Evolutionary conservation across 1,140 invertebrate genomes (phyloP), one percentile per base, ranked within the genome.

Genomic region (Aphelenchoides besseyi): DNA sequence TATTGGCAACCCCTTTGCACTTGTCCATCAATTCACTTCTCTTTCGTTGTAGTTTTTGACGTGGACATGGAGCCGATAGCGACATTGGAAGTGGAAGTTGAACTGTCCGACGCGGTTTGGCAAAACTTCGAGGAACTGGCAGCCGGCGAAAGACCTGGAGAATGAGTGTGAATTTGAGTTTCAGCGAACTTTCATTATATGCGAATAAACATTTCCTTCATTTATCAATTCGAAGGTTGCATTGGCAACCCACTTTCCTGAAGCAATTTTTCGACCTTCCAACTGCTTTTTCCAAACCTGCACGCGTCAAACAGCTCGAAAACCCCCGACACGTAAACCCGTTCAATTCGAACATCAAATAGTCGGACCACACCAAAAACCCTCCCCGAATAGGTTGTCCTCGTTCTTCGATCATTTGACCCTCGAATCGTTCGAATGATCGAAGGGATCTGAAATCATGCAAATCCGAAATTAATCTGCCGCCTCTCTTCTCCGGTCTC

Each of bases 31-130:
- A 30, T 16, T 16, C 32, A 52, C 32, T n/a, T 32, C 33, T 5
- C 28, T n/a, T 55, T 36, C 30, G 28, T 72, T 72, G 33, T 18
- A 74, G 71, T 73, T 33, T 48, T 61, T 33, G 70, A 73, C 71
- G 70, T 63, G 12, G 71, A 73, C 23, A 62, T 37, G n/a, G 36
- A 63, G 12, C 55, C 71, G 12, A 48, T 73, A 18, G 72, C 72
- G n/a, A 48, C n/a, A 23, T 57, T 73, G 18, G 72, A 73, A 3
- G 16, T 73, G 12, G 54, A 37, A 26, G 36, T 73, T 23, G 35
- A 55, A 1, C 67, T 64, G 48, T 73, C 72, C 1, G 71, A 73
- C 28, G 62, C 26, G 23, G 23, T 73, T 16, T 53, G 37, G 18
- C 28, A 26, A 9, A 16, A 71, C 36, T 71, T 71, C 68, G 69